Percentiles rank a stretch among this genome's conserved stretches.
phyloP scores from a whole-genome alignment of 2,113 vertebrate species.

The Pitta sordida region DNA sequence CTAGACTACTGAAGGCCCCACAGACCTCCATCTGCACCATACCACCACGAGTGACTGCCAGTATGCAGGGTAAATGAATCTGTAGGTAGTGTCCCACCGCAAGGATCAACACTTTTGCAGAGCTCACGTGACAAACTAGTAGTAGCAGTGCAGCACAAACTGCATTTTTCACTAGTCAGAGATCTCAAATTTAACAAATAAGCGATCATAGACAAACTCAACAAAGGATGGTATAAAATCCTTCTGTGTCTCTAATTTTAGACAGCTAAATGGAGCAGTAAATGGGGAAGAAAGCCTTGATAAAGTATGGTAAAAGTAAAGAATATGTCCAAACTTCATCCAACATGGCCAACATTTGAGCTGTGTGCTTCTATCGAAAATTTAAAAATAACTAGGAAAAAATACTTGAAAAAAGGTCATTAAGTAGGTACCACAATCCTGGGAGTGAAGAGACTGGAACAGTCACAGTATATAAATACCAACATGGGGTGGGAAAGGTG shows the following conservation, averaged over 20 bases:
- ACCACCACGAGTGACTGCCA: fast-evolving
- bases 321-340: not conserved
- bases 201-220: not conserved
- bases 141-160: not conserved
- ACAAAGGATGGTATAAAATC: not conserved
- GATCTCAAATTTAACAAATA: not conserved
- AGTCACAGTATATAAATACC: not conserved
- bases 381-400: not conserved
- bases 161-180: not conserved
- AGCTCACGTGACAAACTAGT: not conserved
- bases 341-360: not conserved
- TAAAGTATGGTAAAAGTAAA: not conserved
- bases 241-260: not conserved
- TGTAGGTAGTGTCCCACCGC: not conserved
- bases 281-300: not conserved
- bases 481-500: not conserved
- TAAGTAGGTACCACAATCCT: not conserved
- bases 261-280: not conserved
- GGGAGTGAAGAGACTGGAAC: not conserved
- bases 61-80: fast-evolving
- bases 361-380: not conserved
- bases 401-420: not conserved
- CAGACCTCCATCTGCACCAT: not conserved
- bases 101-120: not conserved
- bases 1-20: fast-evolving